Conservation (phyloP, 2,888 invertebrate species). For the Hirudinaria manillensis region DNA sequence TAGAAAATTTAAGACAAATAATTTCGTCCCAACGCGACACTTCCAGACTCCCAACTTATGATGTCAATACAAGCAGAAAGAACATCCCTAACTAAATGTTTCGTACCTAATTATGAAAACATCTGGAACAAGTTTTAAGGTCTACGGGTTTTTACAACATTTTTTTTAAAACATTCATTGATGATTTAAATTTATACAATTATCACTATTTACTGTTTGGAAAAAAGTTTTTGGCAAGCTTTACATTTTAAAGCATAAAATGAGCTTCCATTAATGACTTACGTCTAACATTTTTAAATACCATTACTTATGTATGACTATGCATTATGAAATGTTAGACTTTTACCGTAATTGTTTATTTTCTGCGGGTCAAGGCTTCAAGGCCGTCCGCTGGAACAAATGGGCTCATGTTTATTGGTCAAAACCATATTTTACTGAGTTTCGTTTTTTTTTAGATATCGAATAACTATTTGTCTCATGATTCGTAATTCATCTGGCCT, state of each 20-base stretch:
- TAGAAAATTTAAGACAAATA: too few species aligned
- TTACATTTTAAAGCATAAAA: neutral
- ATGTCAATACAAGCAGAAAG: too few species aligned
- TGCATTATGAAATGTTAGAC: neutral
- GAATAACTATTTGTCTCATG: too few species aligned
- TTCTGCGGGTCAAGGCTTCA: constrained; percentile 12
- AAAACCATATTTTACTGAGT: too few species aligned
- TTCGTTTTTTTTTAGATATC: too few species aligned
- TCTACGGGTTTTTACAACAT: neutral
- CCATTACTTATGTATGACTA: neutral
- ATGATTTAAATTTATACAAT: neutral
- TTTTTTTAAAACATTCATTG: neutral
- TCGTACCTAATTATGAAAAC: constrained; percentile 9
- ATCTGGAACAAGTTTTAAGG: neutral
- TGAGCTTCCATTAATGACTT: neutral
- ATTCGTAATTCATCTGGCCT: too few species aligned
- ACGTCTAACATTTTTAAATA: neutral
- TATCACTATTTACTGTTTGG: neutral
- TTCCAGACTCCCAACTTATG: too few species aligned
- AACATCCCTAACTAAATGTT: neutral
- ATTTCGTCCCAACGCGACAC: too few species aligned
- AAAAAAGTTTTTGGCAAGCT: neutral
- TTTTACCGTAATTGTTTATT: constrained; percentile 12
- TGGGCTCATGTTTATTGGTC: too few species aligned
- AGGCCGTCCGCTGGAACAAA: constrained; percentile 11